Percentiles rank a stretch among this genome's conserved stretches.
Evolutionary conservation across 2,797 vertebrate species (phyloP).

Genomic region (Zenarchopterus dispar): DNA sequence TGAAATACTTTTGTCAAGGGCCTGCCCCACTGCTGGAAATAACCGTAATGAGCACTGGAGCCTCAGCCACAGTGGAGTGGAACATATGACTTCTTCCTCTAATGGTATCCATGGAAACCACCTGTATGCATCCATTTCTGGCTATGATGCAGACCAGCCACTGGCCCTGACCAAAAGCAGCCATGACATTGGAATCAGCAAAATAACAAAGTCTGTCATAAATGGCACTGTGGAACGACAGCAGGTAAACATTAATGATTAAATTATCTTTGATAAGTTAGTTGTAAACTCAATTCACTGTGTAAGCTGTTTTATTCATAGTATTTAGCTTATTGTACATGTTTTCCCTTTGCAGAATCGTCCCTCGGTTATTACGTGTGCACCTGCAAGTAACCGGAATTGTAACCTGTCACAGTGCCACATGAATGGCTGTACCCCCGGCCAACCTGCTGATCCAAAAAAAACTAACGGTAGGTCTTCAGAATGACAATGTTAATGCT

Average conservation of each 20-base stretch:
- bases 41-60: constrained; percentile 90
- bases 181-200: constrained; percentile 73
- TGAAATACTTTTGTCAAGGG: constrained; percentile 72
- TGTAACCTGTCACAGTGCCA: constrained; percentile 96
- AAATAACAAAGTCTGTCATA: constrained; percentile 69
- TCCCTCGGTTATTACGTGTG: constrained; percentile 97
- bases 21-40: constrained; percentile 89
- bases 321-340: not conserved
- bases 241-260: constrained; percentile 84
- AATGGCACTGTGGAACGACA: constrained; percentile 86
- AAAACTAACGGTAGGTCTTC: constrained; percentile 72
- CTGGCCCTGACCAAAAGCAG: constrained; percentile 93
- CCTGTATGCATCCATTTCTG: constrained; percentile 86
- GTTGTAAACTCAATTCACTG: no score
- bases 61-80: constrained; percentile 87
- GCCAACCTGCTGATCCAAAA: constrained; percentile 83
- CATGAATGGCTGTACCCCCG: constrained; percentile 85
- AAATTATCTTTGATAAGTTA: not conserved
- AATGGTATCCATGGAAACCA: constrained; percentile 88
- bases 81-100: constrained; percentile 86
- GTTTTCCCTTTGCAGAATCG: constrained; percentile 86
- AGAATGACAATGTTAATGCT: not conserved
- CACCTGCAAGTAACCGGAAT: constrained; percentile 90
- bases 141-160: constrained; percentile 90
- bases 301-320: not conserved